Evolutionary conservation across 2,797 vertebrate genomes (phyloP).

Genomic region (Harpagifer antarcticus): DNA sequence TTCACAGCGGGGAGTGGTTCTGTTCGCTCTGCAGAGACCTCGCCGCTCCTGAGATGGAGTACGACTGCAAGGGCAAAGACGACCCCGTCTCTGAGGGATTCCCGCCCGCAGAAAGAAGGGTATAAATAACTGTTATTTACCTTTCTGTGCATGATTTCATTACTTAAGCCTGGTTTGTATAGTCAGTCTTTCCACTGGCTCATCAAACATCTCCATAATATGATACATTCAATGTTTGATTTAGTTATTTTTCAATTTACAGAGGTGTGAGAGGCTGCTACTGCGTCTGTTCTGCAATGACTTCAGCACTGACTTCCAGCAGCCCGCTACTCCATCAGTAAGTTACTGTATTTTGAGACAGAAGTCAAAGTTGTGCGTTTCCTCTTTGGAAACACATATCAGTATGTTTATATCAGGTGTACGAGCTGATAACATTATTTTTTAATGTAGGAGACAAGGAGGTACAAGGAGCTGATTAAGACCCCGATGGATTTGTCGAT

Average conservation of each 20-base stretch:
- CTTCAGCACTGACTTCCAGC: conserved; percentile 96
- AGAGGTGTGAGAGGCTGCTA: conserved; percentile 94
- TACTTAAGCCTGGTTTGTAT: not conserved
- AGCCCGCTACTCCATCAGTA: conserved; percentile 91
- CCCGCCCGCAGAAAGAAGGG: conserved; percentile 87
- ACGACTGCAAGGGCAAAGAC: conserved; percentile 86
- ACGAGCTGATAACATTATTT: not conserved
- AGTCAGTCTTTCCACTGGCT: not conserved
- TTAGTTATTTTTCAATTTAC: conserved; percentile 18
- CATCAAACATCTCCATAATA: not conserved
- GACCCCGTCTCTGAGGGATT: conserved; percentile 71
- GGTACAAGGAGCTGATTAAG: conserved; percentile 97
- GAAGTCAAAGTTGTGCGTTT: too few relatives aligned
- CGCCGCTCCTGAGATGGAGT: conserved; percentile 90
- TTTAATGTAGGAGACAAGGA: conserved; percentile 78
- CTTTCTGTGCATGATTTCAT: not conserved
- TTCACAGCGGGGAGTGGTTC: conserved; percentile 94
- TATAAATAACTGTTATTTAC: conserved; percentile 64
- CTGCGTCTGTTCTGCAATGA: conserved; percentile 94
- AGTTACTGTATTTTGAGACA: conserved; percentile 53
- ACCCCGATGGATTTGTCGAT: conserved; percentile 95
- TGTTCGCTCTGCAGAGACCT: conserved; percentile 94
- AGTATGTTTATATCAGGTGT: not conserved
- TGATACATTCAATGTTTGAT: not conserved
- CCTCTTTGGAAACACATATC: not conserved